phyloP scores from a whole-genome alignment of 2,888 invertebrate genomes.

The Xestia xanthographa region DNA sequence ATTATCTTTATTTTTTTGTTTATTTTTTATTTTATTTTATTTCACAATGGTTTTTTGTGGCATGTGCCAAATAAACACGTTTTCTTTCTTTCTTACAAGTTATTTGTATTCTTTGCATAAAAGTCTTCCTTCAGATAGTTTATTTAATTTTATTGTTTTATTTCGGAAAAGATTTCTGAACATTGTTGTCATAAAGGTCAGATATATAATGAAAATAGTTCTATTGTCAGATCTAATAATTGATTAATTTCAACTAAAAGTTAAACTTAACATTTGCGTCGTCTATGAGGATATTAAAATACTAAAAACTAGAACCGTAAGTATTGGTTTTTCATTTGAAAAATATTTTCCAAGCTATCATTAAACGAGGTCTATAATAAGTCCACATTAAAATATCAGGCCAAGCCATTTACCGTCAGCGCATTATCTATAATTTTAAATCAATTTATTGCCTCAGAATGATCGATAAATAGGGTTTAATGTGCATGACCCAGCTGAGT shows the following conservation, averaged over 20 bases:
- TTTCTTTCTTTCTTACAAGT: not conserved
- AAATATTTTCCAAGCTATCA: not conserved
- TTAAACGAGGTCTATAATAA: not conserved
- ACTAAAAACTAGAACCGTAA: not conserved
- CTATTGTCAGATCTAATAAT: not conserved
- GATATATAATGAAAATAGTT: not conserved
- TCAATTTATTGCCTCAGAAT: slow-evolving; percentile 14
- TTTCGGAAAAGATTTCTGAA: not conserved
- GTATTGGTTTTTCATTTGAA: too few relatives aligned
- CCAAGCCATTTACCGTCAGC: slow-evolving; percentile 32
- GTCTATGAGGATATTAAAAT: not conserved
- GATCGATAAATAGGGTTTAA: slow-evolving; percentile 27
- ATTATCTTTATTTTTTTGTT: too few relatives aligned
- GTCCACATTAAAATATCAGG: slow-evolving; percentile 30
- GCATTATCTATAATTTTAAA: slow-evolving; percentile 44
- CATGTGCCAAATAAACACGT: too few relatives aligned
- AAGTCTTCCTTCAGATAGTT: not conserved
- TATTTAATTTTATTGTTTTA: not conserved
- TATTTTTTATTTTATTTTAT: too few relatives aligned
- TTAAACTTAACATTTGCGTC: not conserved
- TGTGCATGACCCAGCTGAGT: slow-evolving; percentile 20
- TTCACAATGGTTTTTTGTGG: too few relatives aligned
- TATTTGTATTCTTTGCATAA: not conserved
- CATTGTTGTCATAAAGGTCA: not conserved
- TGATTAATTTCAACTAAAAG: not conserved